These are phyloP conservation scores for Drosophila cyrtoloma DNA, from an alignment of 2,888 invertebrate species.

Conservation along the genomic window DNA sequence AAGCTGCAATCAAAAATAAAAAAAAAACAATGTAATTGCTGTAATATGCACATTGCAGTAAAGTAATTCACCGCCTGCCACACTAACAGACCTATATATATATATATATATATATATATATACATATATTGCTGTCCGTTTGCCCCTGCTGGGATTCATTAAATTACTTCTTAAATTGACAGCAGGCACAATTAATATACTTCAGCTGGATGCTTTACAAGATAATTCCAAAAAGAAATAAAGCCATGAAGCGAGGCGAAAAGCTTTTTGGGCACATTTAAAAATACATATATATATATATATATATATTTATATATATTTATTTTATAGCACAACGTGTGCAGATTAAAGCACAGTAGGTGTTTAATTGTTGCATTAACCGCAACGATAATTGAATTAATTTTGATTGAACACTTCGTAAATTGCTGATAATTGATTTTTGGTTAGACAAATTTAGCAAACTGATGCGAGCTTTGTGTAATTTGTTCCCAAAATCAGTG, in stretches of 20 bases:
- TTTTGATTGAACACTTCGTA: constrained; percentile 51
- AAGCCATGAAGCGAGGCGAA: constrained; percentile 7
- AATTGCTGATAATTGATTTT: constrained; percentile 61
- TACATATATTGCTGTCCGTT: constrained; percentile 17
- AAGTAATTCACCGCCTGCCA: constrained; percentile 27
- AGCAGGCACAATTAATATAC: constrained; percentile 37
- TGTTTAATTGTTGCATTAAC: not conserved
- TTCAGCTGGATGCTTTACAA: constrained; percentile 1
- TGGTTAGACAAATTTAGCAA: constrained; percentile 46
- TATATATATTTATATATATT: not conserved
- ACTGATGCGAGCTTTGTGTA: constrained; percentile 20
- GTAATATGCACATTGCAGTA: constrained; percentile 53
- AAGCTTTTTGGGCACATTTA: not conserved
- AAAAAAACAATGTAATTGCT: constrained; percentile 54
- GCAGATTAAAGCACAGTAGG: constrained; percentile 18
- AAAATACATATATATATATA: not conserved
- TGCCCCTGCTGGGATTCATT: constrained; percentile 40
- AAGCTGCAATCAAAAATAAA: constrained; percentile 10
- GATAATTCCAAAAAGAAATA: constrained; percentile 12
- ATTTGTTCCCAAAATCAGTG: constrained; percentile 60
- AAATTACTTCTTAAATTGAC: constrained; percentile 32
- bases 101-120: not conserved
- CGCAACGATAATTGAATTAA: constrained; percentile 62
- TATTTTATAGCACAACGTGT: not conserved
- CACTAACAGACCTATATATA: not conserved